Base-by-base conservation (phyloP, 2,888 invertebrate species). In the Eristalinus aeneus region DNA sequence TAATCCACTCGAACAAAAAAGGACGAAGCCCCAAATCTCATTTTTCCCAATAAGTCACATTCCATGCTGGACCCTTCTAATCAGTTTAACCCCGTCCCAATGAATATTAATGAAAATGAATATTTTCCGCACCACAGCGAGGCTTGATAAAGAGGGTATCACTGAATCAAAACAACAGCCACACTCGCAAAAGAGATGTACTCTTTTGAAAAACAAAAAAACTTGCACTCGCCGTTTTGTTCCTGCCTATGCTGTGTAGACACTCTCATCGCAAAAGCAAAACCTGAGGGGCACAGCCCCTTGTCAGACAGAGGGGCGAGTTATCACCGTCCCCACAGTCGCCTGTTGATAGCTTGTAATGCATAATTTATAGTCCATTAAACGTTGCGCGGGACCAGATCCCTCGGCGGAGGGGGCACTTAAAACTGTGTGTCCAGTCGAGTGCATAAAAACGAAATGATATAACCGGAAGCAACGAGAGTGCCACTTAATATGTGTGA, bases 351-450 rank as follows among this genome's bases (percentile, higher is more conserved):
- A 63, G 54, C 63, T 32, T 46, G 58, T 78, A 77, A 77, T 64
- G 64, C 69, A 77, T 77, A 72, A 78, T 78, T 78, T 78, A 78
- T 65, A 72, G 60, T 65, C 78, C 65, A 71, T 71, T 78, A 39
- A 12, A n/a, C 2, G 3, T n/a, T 46, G n/a, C 6, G 12, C 16
- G 65, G 65, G 65, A 65, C 63, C 6, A 46, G 8, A 16, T 16
- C 46, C 0, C 34, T 34, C 34, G 9, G 34, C 16, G 46, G 46
- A 23, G 61, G 63, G 36, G 36, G 36, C 64, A 58, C 46, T 71
- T 20, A 65, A 72, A 78, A 65, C 46, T 53, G 27, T 27, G 27
- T 27, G 71, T 65, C 77, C 71, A 65, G 58, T 65, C 58, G 65
- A 32, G 46, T 65, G 64, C 31, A 77, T 77, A 23, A 58, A 58